Percentiles rank a stretch among this genome's conserved stretches.
These are phyloP conservation scores for Ganaspis brasiliensis DNA, from an alignment of 2,888 invertebrate species.

Conservation along the genomic window DNA sequence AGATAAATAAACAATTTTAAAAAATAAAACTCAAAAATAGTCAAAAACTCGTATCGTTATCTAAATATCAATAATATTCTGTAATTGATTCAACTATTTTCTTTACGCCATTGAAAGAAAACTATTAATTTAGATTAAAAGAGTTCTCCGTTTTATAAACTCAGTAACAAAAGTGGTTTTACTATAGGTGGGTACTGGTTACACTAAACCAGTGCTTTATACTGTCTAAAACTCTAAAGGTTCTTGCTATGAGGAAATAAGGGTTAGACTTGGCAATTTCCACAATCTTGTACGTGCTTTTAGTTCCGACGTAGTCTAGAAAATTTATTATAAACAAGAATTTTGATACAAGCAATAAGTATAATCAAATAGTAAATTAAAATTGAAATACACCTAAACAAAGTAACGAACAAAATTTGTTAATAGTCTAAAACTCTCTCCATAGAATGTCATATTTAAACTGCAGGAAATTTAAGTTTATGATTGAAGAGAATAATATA, in stretches of 20 bases:
- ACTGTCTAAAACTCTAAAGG: not conserved
- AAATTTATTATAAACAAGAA: slow-evolving; percentile 12
- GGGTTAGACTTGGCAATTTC: slow-evolving; percentile 27
- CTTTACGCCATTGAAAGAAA: not conserved
- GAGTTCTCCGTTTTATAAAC: not conserved
- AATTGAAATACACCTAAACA: not conserved
- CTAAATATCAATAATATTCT: too few relatives aligned
- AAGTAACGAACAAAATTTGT: not conserved
- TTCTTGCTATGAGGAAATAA: slow-evolving; percentile 15
- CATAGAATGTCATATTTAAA: too few relatives aligned
- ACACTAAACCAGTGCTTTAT: slow-evolving; percentile 1
- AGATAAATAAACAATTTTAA: too few relatives aligned
- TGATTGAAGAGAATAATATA: too few relatives aligned
- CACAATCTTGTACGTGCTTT: slow-evolving; percentile 20
- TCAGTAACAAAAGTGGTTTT: not conserved
- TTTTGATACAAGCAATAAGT: not conserved
- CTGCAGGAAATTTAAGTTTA: too few relatives aligned
- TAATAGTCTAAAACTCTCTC: too few relatives aligned
- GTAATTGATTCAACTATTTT: not conserved
- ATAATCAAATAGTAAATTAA: not conserved
- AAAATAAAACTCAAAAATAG: too few relatives aligned
- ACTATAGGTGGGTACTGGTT: not conserved
- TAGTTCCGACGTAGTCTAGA: not conserved
- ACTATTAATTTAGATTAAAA: not conserved
- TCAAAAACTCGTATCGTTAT: too few relatives aligned